Evolutionary conservation across 2,888 invertebrate species (phyloP).

Genomic region (Gari tellinella): DNA sequence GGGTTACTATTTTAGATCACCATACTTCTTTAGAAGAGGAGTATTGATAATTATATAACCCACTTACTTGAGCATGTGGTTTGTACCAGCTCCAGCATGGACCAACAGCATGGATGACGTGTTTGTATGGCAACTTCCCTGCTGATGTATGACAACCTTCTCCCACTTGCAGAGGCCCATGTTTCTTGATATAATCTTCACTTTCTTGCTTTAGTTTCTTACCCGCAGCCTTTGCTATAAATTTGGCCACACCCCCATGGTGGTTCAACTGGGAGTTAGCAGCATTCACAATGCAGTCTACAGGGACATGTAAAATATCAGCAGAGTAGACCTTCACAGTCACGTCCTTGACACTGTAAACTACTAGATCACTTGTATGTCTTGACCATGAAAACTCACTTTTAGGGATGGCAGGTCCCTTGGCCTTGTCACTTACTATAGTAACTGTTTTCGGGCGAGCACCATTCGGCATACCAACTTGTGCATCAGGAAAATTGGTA

Average conservation of each 20-base stretch:
- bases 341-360: conserved; percentile 5
- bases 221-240: conserved; percentile 40
- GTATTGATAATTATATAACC: too few species aligned
- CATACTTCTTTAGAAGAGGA: too few species aligned
- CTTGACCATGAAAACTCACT: conserved; percentile 11
- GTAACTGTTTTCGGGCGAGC: too few species aligned
- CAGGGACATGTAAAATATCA: conserved; percentile 26
- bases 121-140: conserved; percentile 29
- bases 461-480: too few species aligned
- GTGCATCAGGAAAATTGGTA: too few species aligned
- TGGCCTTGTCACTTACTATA: too few species aligned
- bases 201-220: conserved; percentile 24
- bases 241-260: conserved; percentile 43
- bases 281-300: conserved; percentile 56
- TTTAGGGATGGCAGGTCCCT: not conserved
- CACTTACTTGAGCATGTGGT: conserved; percentile 5
- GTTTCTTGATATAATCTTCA: conserved; percentile 7
- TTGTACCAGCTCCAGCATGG: conserved; percentile 14
- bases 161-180: conserved; percentile 27
- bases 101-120: conserved; percentile 48
- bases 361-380: not conserved
- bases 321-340: conserved; percentile 34
- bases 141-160: conserved; percentile 29
- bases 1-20: too few species aligned
- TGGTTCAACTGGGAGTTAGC: conserved; percentile 43